A percentile compares a stretch with the other conserved stretches of the same genome.
Evolutionary conservation across 2,113 vertebrate genomes (phyloP).

Genomic region (Micromys minutus): DNA sequence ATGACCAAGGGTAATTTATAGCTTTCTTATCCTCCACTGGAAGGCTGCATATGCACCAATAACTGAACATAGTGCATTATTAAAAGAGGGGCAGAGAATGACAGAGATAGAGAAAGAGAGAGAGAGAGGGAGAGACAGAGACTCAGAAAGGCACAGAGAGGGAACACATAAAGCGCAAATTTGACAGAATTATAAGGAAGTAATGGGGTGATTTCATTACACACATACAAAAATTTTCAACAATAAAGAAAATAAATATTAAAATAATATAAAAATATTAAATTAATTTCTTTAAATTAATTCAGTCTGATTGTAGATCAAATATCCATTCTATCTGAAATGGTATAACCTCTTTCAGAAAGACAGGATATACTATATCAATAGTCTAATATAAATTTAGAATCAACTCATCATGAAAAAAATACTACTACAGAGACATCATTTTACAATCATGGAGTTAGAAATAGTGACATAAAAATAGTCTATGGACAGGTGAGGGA

Average conservation of each 20-base stretch:
- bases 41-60: background rate
- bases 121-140: background rate
- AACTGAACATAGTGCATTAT: too few species aligned
- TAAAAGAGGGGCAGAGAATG: background rate
- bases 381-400: constrained; percentile 67
- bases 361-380: constrained; percentile 63
- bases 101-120: background rate
- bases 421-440: background rate
- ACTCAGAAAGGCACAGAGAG: background rate
- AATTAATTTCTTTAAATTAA: background rate
- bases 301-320: constrained; percentile 48
- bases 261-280: too few species aligned
- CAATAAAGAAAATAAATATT: background rate
- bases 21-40: too few species aligned
- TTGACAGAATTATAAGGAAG: background rate
- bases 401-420: constrained; percentile 62
- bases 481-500: background rate
- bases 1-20: background rate
- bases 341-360: constrained; percentile 65
- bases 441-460: constrained; percentile 53
- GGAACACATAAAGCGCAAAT: too few species aligned
- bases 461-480: constrained; percentile 34
- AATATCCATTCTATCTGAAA: constrained; percentile 26
- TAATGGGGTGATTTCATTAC: background rate
- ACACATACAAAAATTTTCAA: background rate